Evolutionary conservation across 1,140 invertebrate genomes (phyloP).

Genomic region (Drosophila azteca): DNA sequence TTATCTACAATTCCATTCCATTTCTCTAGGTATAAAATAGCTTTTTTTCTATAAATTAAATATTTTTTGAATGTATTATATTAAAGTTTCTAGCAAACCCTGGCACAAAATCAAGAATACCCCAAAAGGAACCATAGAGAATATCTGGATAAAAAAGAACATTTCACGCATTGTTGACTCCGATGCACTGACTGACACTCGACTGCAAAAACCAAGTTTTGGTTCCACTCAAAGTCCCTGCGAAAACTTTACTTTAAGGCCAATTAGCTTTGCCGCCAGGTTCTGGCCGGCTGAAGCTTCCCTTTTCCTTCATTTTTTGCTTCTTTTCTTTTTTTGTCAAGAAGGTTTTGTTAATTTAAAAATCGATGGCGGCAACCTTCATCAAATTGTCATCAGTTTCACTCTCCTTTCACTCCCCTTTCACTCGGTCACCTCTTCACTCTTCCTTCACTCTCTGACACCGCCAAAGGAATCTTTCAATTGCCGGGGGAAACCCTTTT

Average conservation of each 20-base stretch:
- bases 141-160: slow-evolving; percentile 3
- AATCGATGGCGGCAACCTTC: slow-evolving; percentile 70
- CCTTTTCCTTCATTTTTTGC: too few species aligned
- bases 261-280: slow-evolving; percentile 58
- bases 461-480: slow-evolving; percentile 8
- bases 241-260: slow-evolving; percentile 55
- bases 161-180: slow-evolving; percentile 73
- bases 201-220: neutral
- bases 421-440: neutral
- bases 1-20: too few species aligned
- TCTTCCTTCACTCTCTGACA: slow-evolving; percentile 21
- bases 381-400: slow-evolving; percentile 75
- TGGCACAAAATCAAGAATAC: neutral
- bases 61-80: too few species aligned
- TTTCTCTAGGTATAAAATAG: too few species aligned
- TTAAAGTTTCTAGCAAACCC: neutral
- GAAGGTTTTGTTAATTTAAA: slow-evolving; percentile 63
- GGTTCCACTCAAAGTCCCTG: slow-evolving; percentile 24
- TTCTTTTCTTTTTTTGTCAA: neutral
- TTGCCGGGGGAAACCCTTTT: slow-evolving; percentile 40
- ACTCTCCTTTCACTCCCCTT: slow-evolving; percentile 13
- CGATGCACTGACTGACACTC: slow-evolving; percentile 51
- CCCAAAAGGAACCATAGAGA: slow-evolving; percentile 12
- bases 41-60: too few species aligned
- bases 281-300: slow-evolving; percentile 3